Evolutionary conservation across 2,113 vertebrate species (phyloP), one percentile per base, ranked within the genome.

Genomic region (Muscicapa adusta): DNA sequence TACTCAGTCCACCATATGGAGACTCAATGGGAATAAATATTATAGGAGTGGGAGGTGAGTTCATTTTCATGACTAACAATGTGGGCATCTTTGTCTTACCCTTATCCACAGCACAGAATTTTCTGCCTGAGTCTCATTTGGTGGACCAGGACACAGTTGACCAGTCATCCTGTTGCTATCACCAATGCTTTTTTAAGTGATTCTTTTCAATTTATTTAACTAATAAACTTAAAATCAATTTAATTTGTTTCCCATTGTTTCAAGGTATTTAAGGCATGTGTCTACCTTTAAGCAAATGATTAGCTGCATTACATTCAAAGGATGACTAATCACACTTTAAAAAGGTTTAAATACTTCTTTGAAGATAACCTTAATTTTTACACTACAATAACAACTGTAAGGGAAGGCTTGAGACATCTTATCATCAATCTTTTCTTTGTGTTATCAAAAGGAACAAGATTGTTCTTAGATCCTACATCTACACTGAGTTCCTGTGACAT

Each of bases 111-210:
- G 38, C 5, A 70, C 6, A 12, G 1, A 25, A 6, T 65, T 75
- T 68, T 26, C 15, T 73, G 14, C 31, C 45, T 22, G 12, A 60
- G 20, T 60, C 24, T 61, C 33, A 23, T 82, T 82, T 93, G 9
- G 1, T 60, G 24, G 20, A 56, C 2, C 3, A 68, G 7, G 24
- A 36, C 19, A 88, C 24, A 56, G 3, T 4, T 7, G 0, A 42
- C 8, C 0, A 6, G 5, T 42, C 29, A 16, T 65, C 9, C 42
- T 58, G 6, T 50, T 71, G 25, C 28, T 60, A 31, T 25, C 4
- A 45, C 29, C 26, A 38, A 38, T 29, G 25, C 0, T 66, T 87
- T 70, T 42, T 14, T 23, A 65, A 88, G 20, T 42, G 53, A 75
- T 89, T 42, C 10, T 74, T 9, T 47, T 82, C 7, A 43, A 82